Base-by-base conservation (phyloP, 2,888 invertebrate genomes). In the Sarcophaga rosellei region DNA sequence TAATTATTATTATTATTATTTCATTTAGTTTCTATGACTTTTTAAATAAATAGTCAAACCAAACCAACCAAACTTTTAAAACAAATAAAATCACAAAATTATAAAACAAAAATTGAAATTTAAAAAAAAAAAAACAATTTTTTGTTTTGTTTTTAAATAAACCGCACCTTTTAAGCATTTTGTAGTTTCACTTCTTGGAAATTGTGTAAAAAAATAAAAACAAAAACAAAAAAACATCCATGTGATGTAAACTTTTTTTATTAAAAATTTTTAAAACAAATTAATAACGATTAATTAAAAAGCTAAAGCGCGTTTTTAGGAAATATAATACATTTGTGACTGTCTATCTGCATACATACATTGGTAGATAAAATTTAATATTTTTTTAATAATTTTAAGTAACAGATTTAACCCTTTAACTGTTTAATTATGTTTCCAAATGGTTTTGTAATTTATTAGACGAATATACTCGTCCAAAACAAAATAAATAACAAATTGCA, bases 151-250 rank as follows among this genome's bases (percentile, higher is more conserved):
- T 12, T 35, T 62, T 44, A 72, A 25, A 57, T 44, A 20, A 80
- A 72, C 85, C 81, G 59, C 81, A 78, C 81, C 85, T 77, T 74
- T 73, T 20, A 61, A 21, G 53, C 15, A 15, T 35, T 72, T 68
- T 75, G 45, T 66, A 75, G 63, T 77, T 77, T 81, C 77, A 63
- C 44, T 84, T 72, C 20, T 53, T 44, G 15, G 21, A 62, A 74
- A 45, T 21, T 74, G 66, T 21, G n/a, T 23, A 61, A 70, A 77
- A 61, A 70, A 77, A 68, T 62, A 44, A 21, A 45, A 59, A 59
- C 8, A 20, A 61, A 21, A 11, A 66, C 25, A 63, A 57, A 81
- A 73, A 35, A 35, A 35, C 35, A 35, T 35, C 35, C 35, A 35
- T 35, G 57, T 45, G 15, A 74, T 66, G 66, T 76, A 62, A 70